Base-by-base conservation (phyloP, 2,113 vertebrate species). In the Shinisaurus crocodilurus region DNA sequence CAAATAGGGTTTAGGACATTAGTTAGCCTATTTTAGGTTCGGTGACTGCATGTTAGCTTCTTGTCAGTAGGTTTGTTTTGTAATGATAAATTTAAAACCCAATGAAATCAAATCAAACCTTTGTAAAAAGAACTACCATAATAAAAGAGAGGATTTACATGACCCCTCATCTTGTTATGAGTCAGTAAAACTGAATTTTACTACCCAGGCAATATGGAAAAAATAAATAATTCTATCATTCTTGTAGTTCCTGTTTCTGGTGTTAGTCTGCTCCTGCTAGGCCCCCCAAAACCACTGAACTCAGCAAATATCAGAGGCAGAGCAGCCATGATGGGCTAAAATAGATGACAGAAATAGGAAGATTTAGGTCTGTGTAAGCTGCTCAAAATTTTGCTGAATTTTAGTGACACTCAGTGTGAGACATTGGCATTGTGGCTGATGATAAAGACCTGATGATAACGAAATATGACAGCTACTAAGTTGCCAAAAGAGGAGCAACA, bases 11-110 rank as follows among this genome's bases (percentile, higher is more conserved):
- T 80, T 91, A 87, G n/a, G 57, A 90, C 54, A 87, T 89, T 3
- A 74, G 70, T 43, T 92, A 65, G 25, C 43, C 70, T 74, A 86
- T 77, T 8, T 90, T 86, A 75, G 40, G 13, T 84, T 94, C 94
- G n/a, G 75, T 65, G 90, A 90, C 34, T 90, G 77, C 15, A 86
- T 86, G 1, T 75, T 92, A 94, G 29, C 10, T 86, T 86, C 92
- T 80, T 91, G 48, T 85, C 5, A 84, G 65, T 27, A 18, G 23
- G 37, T 92, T 0, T 1, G 69, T 90, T 57, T 89, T 88, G 85
- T 91, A 90, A 87, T 85, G 1, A 88, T 87, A 91, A 50, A 90
- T 95, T 94, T 89, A 87, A 94, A 93, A 90, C 15, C 32, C 94
- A 92, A 86, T 94, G 23, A 88, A 86, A 54, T 12, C 90, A 92